Percentiles rank a stretch among this genome's conserved stretches.
These are phyloP conservation scores for Falco cherrug DNA, from an alignment of 2,797 vertebrate species.

Conservation along the genomic window DNA sequence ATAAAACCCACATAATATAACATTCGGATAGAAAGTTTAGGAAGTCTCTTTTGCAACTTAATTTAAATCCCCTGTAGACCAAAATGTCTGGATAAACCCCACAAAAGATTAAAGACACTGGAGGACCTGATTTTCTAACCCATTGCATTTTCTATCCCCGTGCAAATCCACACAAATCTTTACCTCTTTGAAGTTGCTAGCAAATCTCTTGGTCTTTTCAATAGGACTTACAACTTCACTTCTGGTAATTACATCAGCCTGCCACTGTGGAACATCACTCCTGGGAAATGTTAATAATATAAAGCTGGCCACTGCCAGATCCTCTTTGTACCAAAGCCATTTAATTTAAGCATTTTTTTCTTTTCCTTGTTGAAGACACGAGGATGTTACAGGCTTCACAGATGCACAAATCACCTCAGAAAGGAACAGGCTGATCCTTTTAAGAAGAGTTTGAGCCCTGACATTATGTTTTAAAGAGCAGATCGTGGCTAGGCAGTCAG, in stretches of 20 bases:
- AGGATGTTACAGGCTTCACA: neutral
- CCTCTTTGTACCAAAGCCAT: slow-evolving; percentile 29
- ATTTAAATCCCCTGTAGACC: slow-evolving; percentile 53
- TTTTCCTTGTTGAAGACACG: neutral
- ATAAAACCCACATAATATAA: slow-evolving; percentile 17
- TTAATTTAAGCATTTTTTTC: slow-evolving; percentile 37
- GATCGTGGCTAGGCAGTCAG: neutral
- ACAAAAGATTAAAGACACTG: slow-evolving; percentile 59
- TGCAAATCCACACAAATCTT: slow-evolving; percentile 69
- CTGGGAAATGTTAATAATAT: slow-evolving; percentile 55
- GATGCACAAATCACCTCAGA: neutral
- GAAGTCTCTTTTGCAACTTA: slow-evolving; percentile 58
- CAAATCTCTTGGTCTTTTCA: slow-evolving; percentile 60
- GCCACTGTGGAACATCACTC: slow-evolving; percentile 44
- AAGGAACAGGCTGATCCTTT: slow-evolving; percentile 6
- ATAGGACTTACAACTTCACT: slow-evolving; percentile 60
- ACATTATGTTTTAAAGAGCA: neutral
- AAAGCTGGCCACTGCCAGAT: slow-evolving; percentile 42
- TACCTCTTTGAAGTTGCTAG: slow-evolving; percentile 41
- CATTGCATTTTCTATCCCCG: slow-evolving; percentile 48
- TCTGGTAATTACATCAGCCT: slow-evolving; percentile 65
- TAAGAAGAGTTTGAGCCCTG: neutral
- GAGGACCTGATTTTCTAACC: slow-evolving; percentile 62
- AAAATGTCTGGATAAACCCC: slow-evolving; percentile 41
- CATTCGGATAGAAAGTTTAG: slow-evolving; percentile 33